Evolutionary conservation across 2,113 vertebrate species (phyloP).

Genomic region (Herpetotheres cachinnans): DNA sequence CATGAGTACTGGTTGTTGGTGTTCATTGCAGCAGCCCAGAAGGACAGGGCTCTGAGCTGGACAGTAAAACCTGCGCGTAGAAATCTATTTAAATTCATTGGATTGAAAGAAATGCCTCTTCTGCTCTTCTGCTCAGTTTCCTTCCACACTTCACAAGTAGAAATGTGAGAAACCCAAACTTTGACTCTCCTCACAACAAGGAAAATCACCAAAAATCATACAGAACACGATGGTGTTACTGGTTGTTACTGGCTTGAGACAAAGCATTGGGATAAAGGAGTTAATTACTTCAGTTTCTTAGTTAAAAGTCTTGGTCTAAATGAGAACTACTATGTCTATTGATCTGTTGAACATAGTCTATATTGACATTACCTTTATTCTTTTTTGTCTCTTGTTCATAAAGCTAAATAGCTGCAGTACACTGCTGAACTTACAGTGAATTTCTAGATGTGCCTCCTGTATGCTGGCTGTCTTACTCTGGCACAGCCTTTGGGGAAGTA

Average conservation of each 20-base stretch:
- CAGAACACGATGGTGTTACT: background rate
- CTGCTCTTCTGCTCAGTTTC: background rate
- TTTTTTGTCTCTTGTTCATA: background rate
- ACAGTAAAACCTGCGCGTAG: background rate
- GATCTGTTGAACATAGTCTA: background rate
- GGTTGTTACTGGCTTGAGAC: background rate
- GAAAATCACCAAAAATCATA: background rate
- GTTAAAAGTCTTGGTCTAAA: background rate
- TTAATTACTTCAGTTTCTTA: background rate
- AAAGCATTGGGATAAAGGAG: background rate
- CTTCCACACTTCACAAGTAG: background rate
- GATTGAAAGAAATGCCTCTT: background rate
- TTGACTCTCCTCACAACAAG: background rate
- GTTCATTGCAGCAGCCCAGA: background rate
- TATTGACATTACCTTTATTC: background rate
- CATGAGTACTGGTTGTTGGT: background rate
- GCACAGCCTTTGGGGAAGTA: fast-evolving
- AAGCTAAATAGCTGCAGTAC: background rate
- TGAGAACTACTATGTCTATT: background rate
- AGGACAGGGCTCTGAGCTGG: background rate
- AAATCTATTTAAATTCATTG: background rate
- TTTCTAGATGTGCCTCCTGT: background rate
- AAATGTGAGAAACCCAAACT: background rate
- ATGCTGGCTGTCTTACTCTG: background rate
- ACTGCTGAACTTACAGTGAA: background rate